A percentile compares a stretch with the other conserved stretches of the same genome.
These are phyloP conservation scores for Alosa sapidissima DNA, from an alignment of 2,797 vertebrate genomes.

Conservation along the genomic window DNA sequence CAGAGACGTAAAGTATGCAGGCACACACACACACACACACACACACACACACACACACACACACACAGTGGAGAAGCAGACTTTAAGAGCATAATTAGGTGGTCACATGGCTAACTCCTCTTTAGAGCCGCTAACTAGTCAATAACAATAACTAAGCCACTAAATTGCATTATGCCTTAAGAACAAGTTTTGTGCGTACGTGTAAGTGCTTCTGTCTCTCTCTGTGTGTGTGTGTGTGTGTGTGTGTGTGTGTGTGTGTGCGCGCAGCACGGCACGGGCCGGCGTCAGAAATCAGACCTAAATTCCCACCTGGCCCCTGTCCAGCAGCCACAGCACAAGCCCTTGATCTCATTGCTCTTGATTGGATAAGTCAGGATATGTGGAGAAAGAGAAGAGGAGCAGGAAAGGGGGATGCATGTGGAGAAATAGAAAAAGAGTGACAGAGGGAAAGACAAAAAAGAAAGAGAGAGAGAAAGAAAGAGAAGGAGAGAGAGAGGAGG, in stretches of 20 bases:
- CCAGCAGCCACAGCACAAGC: conserved; percentile 55
- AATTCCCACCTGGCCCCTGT: conserved; percentile 67
- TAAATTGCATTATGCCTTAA: conserved; percentile 16
- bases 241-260: background rate
- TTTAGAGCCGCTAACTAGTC: background rate
- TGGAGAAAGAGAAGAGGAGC: background rate
- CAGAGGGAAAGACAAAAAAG: background rate
- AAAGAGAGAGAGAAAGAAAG: background rate
- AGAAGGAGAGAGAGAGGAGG: background rate
- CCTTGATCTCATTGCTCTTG: background rate
- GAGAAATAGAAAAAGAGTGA: background rate
- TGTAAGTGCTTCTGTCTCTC: background rate
- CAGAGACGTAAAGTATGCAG: background rate
- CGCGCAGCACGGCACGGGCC: too few species aligned
- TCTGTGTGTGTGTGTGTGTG: background rate
- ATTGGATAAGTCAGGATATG: conserved; percentile 41
- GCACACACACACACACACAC: background rate
- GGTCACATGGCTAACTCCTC: conserved; percentile 10
- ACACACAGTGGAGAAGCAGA: background rate
- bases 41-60: background rate
- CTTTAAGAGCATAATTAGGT: background rate
- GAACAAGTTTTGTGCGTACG: background rate
- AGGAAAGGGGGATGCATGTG: background rate
- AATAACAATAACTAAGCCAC: conserved; percentile 11
- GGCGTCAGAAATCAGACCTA: background rate